phyloP scores from a whole-genome alignment of 2,888 invertebrate genomes.

The Meandrusa payeni region DNA sequence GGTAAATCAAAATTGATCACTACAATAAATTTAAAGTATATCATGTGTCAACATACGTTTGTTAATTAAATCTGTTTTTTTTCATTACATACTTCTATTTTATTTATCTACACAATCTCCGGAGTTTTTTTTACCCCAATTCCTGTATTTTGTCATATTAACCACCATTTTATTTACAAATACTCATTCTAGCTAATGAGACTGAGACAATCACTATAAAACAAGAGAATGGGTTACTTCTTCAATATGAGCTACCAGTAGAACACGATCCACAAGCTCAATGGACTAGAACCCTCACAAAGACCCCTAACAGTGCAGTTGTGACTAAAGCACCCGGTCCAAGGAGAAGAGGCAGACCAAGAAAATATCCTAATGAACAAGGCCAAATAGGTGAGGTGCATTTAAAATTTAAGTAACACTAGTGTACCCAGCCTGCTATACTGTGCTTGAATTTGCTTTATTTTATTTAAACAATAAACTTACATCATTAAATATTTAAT shows the following conservation, averaged over 20 bases:
- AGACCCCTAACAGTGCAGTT: conserved; percentile 50
- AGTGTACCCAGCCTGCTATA: too few species aligned
- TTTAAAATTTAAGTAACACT: too few species aligned
- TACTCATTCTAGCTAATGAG: conserved; percentile 43
- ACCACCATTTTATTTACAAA: too few species aligned
- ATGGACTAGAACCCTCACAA: conserved; percentile 60
- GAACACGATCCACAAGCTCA: conserved; percentile 66
- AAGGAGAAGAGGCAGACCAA: conserved; percentile 64
- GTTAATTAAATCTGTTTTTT: too few species aligned
- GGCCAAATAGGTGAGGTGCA: conserved; percentile 65
- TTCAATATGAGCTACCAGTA: conserved; percentile 73
- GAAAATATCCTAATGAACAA: conserved; percentile 73
- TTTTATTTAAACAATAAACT: too few species aligned
- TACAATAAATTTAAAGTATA: background rate
- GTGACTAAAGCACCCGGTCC: conserved; percentile 67
- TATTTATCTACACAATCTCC: too few species aligned
- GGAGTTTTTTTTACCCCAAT: too few species aligned
- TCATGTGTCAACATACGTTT: too few species aligned
- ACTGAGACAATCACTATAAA: conserved; percentile 77
- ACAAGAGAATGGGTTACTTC: conserved; percentile 71
- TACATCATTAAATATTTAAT: too few species aligned
- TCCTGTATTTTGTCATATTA: too few species aligned
- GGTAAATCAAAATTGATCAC: conserved; percentile 35
- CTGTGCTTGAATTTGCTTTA: too few species aligned
- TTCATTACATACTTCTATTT: too few species aligned